Evolutionary conservation across 2,888 invertebrate species (phyloP), one percentile per base, ranked within the genome.

Genomic region (Amphimallon solstitiale): DNA sequence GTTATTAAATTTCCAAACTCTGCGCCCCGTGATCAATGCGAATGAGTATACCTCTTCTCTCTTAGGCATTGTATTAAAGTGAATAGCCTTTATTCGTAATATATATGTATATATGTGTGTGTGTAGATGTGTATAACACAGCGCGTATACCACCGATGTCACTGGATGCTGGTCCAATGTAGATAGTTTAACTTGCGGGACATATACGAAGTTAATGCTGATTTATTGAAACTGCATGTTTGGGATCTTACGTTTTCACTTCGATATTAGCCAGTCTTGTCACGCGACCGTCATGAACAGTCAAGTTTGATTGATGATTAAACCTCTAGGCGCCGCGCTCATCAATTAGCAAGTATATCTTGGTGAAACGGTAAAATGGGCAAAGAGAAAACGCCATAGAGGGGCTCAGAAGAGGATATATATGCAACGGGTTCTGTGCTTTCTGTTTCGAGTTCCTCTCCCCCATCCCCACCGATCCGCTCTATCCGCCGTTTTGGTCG

Each of bases 221-320:
- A 75, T 76, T 75, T 75, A 76, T 76, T 72, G 74, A 74, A 75
- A 75, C 69, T 72, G 73, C 73, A 71, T 72, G 74, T 73, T 54
- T 70, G 71, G 69, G 67, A 70, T 67, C 66, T 61, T 66, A 68
- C 35, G 56, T 68, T 43, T 54, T 21, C 40, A 35, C 46, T 54
- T 71, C 68, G 70, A 70, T 74, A 72, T 74, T 73, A 72, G 69
- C 72, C 69, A 72, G 73, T 76, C 73, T 71, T 74, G 73, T 76
- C 76, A 72, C 69, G 72, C 67, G 70, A 70, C 68, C 70, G 75
- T 75, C 76, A 74, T 65, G 69, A 71, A 70, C 75, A 75, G 74
- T 68, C 65, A 66, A 63, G 61, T 70, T 74, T 76, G 75, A 75
- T 76, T 74, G 74, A 75, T 75, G 76, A 76, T 74, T 74, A 71